Base-by-base conservation (phyloP, 1,140 invertebrate species). In the Mamestra configurata region DNA sequence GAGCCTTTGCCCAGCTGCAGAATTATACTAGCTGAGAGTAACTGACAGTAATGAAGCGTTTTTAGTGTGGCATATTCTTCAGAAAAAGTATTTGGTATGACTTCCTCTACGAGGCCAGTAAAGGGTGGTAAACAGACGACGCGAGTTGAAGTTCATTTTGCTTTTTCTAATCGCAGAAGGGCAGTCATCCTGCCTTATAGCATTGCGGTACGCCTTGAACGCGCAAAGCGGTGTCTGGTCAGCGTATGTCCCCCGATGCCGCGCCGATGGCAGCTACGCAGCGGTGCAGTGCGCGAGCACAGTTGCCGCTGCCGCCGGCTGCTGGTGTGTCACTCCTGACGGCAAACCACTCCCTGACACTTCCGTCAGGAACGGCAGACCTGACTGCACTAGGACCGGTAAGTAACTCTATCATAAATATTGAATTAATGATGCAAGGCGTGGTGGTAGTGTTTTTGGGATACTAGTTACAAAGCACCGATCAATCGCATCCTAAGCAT, bases 211-310 rank as follows among this genome's bases (percentile, higher is more conserved):
- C 80, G 93, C 92, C n/a, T 72, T 92, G 79, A 92, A 85, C 80
- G 90, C 88, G 18, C 88, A 90, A 37, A 82, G 84, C n/a, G 88
- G 86, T 0, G 82, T 89, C 4, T 86, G 89, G 22, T 86, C 92
- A 1, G 85, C 89, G 24, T 95, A 96, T 95, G 88, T 96, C 27
- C 97, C 98, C 4, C 95, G 95, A 35, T 99, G 98, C 90, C 96
- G 97, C 66, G 94, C 96, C 6, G 98, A 99, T 87, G 98, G 98
- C 8, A 97, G 96, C 2, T 99, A 97, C 91, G 96, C 97, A 1
- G 96, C 97, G 5, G 96, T 98, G 49, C 98, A 99, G 94, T 99
- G 98, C 90, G 97, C 98, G 83, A 92, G 95, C 8, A 96, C 96
- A 7, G 97, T 98, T 83, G 93, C 95, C 3, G 96, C 96, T 0